Evolutionary conservation across 1,140 invertebrate genomes (phyloP), one percentile per base, ranked within the genome.

Genomic region (Aphelinus certus): DNA sequence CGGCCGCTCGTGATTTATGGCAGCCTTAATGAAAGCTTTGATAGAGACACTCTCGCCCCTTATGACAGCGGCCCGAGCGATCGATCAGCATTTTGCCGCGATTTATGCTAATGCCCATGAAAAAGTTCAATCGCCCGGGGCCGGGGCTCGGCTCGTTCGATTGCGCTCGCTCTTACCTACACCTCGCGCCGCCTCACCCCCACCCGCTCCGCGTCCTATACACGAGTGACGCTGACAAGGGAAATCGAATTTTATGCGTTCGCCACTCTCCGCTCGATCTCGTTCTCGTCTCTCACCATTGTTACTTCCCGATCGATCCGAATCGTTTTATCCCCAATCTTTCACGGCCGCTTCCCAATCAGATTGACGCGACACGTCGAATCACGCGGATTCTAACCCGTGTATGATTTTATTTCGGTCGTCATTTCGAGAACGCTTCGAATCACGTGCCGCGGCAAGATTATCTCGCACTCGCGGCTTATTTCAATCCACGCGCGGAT

Each of bases 21-120:
- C 82, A 83, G 78, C 82, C 85, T 85, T 86, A 86, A 86, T 86
- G 85, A 85, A 86, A 86, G 81, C 81, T 83, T 84, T 81, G 81
- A 82, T 81, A 85, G 84, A 86, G 81, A 83, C 80, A 80, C 75
- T 78, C 75, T 76, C 55, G 53, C 62, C 57, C 62, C 68, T 45
- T 42, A 43, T 56, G 2, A 4, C 3, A 3, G n/a, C 2, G 47
- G n/a, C 9, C 9, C 46, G 69, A 69, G 42, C 53, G 64, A 43
- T 56, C 75, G 76, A 80, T 82, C 58, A 60, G 58, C 75, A 68
- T 75, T 78, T 71, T 65, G 76, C 75, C 62, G 79, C 76, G 78
- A 82, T 82, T 78, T 77, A 79, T 78, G 79, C 70, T 81, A 77
- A 82, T 78, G 76, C 62, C 57, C 43, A 46, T 48, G 48, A 64